Base-by-base conservation (phyloP, 2,888 invertebrate species). In the Fragum sueziense region DNA sequence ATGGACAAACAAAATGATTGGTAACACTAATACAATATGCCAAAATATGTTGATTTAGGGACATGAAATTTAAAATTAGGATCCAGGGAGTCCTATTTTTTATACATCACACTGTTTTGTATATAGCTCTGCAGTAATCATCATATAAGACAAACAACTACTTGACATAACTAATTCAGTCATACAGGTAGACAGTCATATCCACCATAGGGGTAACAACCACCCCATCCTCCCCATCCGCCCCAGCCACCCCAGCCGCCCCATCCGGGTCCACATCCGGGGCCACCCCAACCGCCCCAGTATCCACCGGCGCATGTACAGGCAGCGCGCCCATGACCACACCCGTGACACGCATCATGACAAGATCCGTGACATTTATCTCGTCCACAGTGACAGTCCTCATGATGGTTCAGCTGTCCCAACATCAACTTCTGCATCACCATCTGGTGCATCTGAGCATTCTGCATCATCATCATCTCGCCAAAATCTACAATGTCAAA, bases 381-480 rank as follows among this genome's bases (percentile, higher is more conserved):
- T 9, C 7, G 4, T 47, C 47, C 52, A 29, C 37, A 22, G 11
- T 17, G 25, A 65, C 65, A 25, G 25, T 37, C 41, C 1, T 70
- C 54, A 2, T 54, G 47, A 7, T 65, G 61, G 4, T 61, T 41
- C 22, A 80, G 52, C 22, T 62, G 76, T 20, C 76, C 80, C 1
- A 89, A 31, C 89, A 91, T 89, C 78, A 90, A 62, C 69, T 91
- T 89, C 79, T 90, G 90, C 90, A 91, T 89, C 57, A 89, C 88
- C 90, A 90, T 88, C 78, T 90, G 90, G 82, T 91, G 90, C 90
- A 91, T 90, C 84, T 91, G 91, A 2, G 88, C 89, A 76, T 90
- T 90, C 82, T 91, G 90, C 85, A 91, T 87, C 91, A 91, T 90
- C 90, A 91, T 90, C 90, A 90, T 89, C 72, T 91, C 91, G 76